Evolutionary conservation across 2,888 invertebrate species (phyloP).

Genomic region (Drosophila suboccidentalis): DNA sequence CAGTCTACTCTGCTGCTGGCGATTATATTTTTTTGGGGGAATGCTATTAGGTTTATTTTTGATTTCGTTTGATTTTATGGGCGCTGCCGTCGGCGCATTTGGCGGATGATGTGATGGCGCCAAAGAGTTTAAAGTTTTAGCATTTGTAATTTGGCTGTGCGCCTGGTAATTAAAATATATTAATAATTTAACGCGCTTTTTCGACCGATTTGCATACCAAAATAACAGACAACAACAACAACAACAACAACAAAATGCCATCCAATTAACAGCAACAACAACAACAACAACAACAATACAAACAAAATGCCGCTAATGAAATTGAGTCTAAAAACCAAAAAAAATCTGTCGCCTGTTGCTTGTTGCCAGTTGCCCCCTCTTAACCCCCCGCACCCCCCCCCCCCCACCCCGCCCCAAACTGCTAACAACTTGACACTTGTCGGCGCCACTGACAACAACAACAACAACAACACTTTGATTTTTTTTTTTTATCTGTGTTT

Average conservation of each 20-base stretch:
- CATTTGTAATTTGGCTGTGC: conserved; percentile 68
- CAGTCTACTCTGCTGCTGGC: not conserved
- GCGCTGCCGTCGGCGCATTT: conserved; percentile 35
- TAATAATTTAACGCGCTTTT: conserved; percentile 76
- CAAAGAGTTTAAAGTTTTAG: conserved; percentile 77
- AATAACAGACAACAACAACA: conserved; percentile 15
- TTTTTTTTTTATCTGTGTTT: conserved; percentile 10
- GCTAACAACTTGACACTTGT: conserved; percentile 75
- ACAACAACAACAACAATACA: conserved; percentile 21
- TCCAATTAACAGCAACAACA: conserved; percentile 60
- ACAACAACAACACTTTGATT: conserved; percentile 5
- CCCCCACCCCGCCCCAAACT: not conserved
- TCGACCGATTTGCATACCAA: conserved; percentile 52
- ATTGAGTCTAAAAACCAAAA: conserved; percentile 42
- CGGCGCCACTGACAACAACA: conserved; percentile 66
- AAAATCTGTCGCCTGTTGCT: conserved; percentile 17
- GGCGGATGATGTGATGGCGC: conserved; percentile 67
- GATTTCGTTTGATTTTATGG: conserved; percentile 43
- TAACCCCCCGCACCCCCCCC: not conserved
- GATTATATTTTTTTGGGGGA: conserved; percentile 7
- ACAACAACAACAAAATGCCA: conserved; percentile 32
- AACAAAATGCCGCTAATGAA: conserved; percentile 49
- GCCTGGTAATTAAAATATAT: conserved; percentile 77
- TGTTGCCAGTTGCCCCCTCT: conserved; percentile 9
- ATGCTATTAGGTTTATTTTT: conserved; percentile 11